Conservation (phyloP, 2,113 vertebrate species). For the Catharus bicknelli region DNA sequence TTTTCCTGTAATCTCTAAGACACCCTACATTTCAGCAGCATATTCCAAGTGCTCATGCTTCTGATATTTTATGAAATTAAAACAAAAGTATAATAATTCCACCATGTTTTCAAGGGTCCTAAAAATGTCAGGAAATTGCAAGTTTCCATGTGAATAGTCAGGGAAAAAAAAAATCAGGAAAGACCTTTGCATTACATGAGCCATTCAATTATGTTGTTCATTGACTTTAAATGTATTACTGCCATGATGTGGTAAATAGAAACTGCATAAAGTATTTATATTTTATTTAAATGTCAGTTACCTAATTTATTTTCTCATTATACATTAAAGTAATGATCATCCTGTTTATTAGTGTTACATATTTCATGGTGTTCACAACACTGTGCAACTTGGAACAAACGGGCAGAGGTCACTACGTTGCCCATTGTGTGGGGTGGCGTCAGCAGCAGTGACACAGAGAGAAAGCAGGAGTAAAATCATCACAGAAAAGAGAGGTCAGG, state of each 20-base stretch:
- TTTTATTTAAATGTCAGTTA: slow-evolving; percentile 64
- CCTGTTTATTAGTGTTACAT: slow-evolving; percentile 61
- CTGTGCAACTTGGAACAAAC: slow-evolving; percentile 29
- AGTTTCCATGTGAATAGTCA: neutral
- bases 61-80: neutral
- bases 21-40: fast-evolving
- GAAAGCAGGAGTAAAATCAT: neutral
- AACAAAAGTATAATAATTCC: neutral
- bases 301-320: slow-evolving; percentile 70
- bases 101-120: neutral
- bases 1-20: neutral
- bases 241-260: slow-evolving; percentile 55
- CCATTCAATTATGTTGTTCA: slow-evolving; percentile 49
- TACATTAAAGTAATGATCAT: slow-evolving; percentile 49
- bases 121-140: neutral
- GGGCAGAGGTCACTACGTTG: slow-evolving; percentile 6
- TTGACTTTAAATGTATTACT: slow-evolving; percentile 52
- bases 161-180: neutral
- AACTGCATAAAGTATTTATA: slow-evolving; percentile 62
- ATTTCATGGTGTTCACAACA: slow-evolving; percentile 52
- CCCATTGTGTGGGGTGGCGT: neutral
- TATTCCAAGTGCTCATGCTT: neutral
- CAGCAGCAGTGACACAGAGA: neutral
- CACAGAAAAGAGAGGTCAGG: neutral
- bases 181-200: neutral